These are phyloP conservation scores for Oryzias melastigma DNA, from an alignment of 2,113 vertebrate species.

Conservation along the genomic window DNA sequence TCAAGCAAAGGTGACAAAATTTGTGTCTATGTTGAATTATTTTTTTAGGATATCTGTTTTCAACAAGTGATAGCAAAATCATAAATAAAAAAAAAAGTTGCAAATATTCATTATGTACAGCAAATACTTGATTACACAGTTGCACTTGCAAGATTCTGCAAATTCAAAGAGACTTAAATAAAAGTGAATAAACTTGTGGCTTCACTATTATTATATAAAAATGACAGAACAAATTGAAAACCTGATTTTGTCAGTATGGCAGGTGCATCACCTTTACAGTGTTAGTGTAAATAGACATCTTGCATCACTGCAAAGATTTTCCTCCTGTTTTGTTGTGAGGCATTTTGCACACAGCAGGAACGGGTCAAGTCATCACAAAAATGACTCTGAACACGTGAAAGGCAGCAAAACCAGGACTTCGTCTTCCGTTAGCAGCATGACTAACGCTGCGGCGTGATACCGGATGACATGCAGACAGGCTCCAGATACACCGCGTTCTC, in stretches of 20 bases:
- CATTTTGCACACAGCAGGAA: constrained; percentile 20
- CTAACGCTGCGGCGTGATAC: constrained; percentile 45
- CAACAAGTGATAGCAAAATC: neutral
- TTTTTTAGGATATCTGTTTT: neutral
- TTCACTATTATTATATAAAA: constrained; percentile 2
- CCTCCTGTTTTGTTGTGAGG: constrained; percentile 18
- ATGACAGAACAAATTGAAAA: constrained; percentile 7
- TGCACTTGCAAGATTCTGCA: constrained; percentile 22
- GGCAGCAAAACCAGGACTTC: constrained; percentile 42
- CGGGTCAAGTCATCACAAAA: constrained; percentile 33
- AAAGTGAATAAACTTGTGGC: neutral
- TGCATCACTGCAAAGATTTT: constrained; percentile 28
- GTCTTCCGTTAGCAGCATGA: constrained; percentile 46
- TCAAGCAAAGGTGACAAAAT: constrained; percentile 22
- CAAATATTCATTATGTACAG: constrained; percentile 50
- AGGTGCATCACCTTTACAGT: constrained; percentile 23
- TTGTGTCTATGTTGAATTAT: constrained; percentile 10
- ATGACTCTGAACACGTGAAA: constrained; percentile 31
- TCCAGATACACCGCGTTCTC: constrained; percentile 46
- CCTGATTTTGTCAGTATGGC: constrained; percentile 6
- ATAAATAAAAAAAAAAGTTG: constrained; percentile 9
- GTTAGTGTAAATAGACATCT: constrained; percentile 31
- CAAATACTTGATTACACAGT: constrained; percentile 12
- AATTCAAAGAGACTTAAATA: constrained; percentile 21
- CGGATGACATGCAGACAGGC: constrained; percentile 45